These are phyloP conservation scores for Ichneumon xanthorius DNA, from an alignment of 2,888 invertebrate species.

Conservation along the genomic window DNA sequence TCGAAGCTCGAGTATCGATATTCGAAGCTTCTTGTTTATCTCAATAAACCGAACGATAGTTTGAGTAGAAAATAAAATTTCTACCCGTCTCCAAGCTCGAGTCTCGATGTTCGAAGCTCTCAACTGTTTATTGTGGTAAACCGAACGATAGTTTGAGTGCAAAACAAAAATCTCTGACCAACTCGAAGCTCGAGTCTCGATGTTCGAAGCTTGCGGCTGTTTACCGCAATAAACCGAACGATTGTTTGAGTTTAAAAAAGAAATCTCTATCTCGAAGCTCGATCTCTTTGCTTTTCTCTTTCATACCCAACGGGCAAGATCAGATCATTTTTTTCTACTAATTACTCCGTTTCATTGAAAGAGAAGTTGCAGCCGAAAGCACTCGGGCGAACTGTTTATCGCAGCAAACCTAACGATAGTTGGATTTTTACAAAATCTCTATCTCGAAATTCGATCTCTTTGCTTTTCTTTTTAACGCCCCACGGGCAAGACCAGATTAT, in stretches of 20 bases:
- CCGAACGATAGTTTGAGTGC: no score
- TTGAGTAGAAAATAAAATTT: no score
- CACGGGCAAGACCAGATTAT: constrained; percentile 21
- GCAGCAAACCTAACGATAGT: no score
- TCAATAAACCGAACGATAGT: no score
- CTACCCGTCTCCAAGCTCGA: background rate
- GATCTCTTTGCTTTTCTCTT: background rate
- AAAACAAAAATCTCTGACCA: no score
- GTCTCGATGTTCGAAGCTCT: background rate
- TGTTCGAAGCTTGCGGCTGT: no score
- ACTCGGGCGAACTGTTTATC: background rate
- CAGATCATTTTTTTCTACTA: constrained; percentile 18
- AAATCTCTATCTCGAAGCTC: background rate
- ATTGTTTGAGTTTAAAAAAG: background rate
- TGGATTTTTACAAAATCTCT: background rate
- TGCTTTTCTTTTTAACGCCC: background rate
- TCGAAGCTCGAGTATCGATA: background rate
- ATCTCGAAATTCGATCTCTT: background rate
- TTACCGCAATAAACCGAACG: no score
- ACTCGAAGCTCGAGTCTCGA: no score
- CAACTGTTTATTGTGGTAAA: no score
- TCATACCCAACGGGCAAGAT: background rate
- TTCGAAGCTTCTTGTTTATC: background rate
- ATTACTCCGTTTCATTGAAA: constrained; percentile 54
- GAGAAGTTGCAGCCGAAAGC: constrained; percentile 41